Evolutionary conservation across 2,797 vertebrate genomes (phyloP), one percentile per base, ranked within the genome.

Genomic region (Pseudopleuronectes americanus): DNA sequence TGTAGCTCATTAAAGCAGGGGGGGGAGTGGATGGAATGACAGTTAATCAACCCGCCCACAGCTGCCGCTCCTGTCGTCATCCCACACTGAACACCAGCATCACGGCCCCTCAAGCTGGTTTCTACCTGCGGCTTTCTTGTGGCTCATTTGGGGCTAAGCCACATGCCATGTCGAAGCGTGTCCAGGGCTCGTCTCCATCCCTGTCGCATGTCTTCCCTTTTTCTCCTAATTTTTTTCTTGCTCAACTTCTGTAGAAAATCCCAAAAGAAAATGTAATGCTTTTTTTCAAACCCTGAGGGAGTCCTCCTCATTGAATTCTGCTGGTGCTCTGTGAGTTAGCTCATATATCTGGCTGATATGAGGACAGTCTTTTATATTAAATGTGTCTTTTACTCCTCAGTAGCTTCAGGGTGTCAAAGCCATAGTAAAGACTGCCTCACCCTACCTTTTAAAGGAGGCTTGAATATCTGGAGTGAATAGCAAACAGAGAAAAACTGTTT

Each of bases 31-130:
- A 61, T 58, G 53, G 80, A 78, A 67, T 86, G 84, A 87, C 84
- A 88, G 88, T 87, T 91, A 90, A 91, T 90, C 84, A 87, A 80
- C 69, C 82, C 81, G 82, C 76, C 62, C 60, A 43, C 65, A 64
- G 64, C 68, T 21, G 68, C 49, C 22, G n/a, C 31, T 69, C 51
- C 41, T 49, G 70, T 41, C 17, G 26, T 64, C 67, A 64, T 19
- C 62, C 68, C 69, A 24, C 61, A 19, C 22, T 60, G 58, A 80
- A 22, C 74, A 64, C 67, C 28, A 26, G 19, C 23, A 43, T 69
- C 51, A 23, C 13, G 16, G 54, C 51, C 63, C 63, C 64, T 51
- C 69, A 16, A 64, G 64, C 55, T 33, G 17, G 52, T 52, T 22
- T 67, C 58, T 67, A 80, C 83, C 79, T 41, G 56, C 23, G 64